Conservation (phyloP, 2,113 vertebrate species). For the Indicator maculatus region DNA sequence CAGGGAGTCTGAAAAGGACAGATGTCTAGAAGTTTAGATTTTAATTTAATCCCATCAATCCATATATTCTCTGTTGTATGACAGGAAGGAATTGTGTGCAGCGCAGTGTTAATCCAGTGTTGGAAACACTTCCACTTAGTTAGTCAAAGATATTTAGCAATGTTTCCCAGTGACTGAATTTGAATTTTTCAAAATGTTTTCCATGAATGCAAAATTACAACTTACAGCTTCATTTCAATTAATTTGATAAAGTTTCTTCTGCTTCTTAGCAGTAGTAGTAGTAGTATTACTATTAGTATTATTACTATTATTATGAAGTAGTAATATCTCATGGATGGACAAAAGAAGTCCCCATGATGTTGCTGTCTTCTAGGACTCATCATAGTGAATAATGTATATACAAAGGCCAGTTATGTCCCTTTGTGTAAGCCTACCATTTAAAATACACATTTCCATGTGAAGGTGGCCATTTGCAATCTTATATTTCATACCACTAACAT, state of each 20-base stretch:
- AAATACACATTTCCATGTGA: background rate
- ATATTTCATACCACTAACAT: background rate
- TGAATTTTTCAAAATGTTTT: background rate
- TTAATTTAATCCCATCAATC: slow-evolving; percentile 8
- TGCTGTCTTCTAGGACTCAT: background rate
- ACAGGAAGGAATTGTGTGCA: background rate
- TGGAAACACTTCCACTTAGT: background rate
- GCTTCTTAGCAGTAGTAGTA: background rate
- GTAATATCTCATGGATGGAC: background rate
- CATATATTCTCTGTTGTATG: background rate
- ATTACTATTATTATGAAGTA: background rate
- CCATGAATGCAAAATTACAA: background rate
- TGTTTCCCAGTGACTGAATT: background rate
- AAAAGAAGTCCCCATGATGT: background rate
- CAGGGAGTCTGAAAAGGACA: background rate
- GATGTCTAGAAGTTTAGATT: background rate
- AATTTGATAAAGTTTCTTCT: background rate
- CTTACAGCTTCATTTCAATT: background rate
- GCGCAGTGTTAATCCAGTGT: background rate
- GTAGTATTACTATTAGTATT: no score
- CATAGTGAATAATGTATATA: background rate
- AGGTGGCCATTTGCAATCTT: background rate
- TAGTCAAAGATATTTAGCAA: background rate
- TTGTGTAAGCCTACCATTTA: background rate
- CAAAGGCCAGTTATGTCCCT: background rate